These are phyloP conservation scores for Anguilla megastoma DNA, from an alignment of 2,797 vertebrate species.

Conservation along the genomic window DNA sequence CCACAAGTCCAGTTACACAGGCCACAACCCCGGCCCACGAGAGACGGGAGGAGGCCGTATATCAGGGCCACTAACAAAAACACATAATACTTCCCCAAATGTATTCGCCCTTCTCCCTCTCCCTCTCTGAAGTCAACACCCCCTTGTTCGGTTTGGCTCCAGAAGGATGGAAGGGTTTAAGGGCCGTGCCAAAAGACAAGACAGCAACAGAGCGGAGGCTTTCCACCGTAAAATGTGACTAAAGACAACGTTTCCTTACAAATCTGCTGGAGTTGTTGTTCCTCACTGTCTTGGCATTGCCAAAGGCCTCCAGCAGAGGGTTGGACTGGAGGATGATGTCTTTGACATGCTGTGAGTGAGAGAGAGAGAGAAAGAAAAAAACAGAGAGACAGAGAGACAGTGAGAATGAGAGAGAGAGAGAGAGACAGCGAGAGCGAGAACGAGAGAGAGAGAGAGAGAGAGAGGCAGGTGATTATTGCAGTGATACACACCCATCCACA, in stretches of 20 bases:
- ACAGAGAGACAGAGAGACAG: neutral
- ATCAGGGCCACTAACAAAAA: slow-evolving; percentile 28
- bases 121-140: slow-evolving; percentile 36
- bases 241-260: slow-evolving; percentile 70
- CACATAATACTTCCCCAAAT: slow-evolving; percentile 38
- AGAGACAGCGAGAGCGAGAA: neutral
- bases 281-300: slow-evolving; percentile 94
- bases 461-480: slow-evolving; percentile 21
- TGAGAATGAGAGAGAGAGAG: neutral
- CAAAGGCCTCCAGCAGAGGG: slow-evolving; percentile 94
- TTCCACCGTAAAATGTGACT: neutral
- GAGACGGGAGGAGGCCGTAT: slow-evolving; percentile 35
- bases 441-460: slow-evolving; percentile 10
- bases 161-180: neutral
- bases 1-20: slow-evolving; percentile 51
- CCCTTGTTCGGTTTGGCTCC: slow-evolving; percentile 42
- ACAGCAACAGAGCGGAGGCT: slow-evolving; percentile 26
- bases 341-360: slow-evolving; percentile 86
- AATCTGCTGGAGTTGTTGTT: slow-evolving; percentile 99
- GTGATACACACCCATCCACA: neutral
- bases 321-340: slow-evolving; percentile 99
- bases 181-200: neutral
- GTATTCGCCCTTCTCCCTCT: slow-evolving; percentile 16
- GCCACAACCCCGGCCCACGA: slow-evolving; percentile 46
- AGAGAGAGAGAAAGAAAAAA: neutral